Percentiles rank a stretch among this genome's conserved stretches.
Evolutionary conservation across 1,140 invertebrate genomes (phyloP).

Genomic region (Oncopeltus fasciatus): DNA sequence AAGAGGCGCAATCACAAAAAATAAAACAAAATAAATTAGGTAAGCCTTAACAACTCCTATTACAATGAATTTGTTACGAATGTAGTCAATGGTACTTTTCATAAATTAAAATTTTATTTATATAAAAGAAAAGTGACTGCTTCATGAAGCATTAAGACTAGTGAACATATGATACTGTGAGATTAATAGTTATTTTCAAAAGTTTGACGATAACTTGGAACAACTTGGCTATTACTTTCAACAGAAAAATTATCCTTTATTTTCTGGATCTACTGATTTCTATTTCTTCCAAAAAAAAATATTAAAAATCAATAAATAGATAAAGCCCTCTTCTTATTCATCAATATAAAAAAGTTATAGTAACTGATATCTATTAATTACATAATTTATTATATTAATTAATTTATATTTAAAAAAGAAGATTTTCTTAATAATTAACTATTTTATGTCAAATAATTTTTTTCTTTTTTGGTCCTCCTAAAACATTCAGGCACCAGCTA

Average conservation of each 20-base stretch:
- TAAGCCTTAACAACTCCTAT: no score
- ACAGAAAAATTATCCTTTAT: neutral
- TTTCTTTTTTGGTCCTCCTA: slow-evolving; percentile 14
- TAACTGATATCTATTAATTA: neutral
- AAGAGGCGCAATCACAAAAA: no score
- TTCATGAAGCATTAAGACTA: no score
- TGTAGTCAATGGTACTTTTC: no score
- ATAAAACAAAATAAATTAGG: no score
- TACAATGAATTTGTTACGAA: no score
- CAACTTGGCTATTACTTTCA: neutral
- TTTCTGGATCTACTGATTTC: no score
- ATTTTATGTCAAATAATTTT: slow-evolving; percentile 1
- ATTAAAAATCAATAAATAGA: neutral
- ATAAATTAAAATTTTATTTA: no score
- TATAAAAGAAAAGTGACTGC: no score
- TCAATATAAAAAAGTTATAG: neutral
- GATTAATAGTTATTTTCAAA: neutral
- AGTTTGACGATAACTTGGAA: neutral
- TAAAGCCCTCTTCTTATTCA: neutral
- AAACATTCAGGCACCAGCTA: slow-evolving; percentile 16
- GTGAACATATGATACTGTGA: no score
- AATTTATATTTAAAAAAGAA: slow-evolving; percentile 13
- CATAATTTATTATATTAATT: neutral
- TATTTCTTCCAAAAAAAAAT: neutral
- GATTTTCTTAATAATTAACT: neutral